A percentile compares a stretch with the other conserved stretches of the same genome.
Conservation (phyloP, 2,888 invertebrate species). For the Harmothoe impar region DNA sequence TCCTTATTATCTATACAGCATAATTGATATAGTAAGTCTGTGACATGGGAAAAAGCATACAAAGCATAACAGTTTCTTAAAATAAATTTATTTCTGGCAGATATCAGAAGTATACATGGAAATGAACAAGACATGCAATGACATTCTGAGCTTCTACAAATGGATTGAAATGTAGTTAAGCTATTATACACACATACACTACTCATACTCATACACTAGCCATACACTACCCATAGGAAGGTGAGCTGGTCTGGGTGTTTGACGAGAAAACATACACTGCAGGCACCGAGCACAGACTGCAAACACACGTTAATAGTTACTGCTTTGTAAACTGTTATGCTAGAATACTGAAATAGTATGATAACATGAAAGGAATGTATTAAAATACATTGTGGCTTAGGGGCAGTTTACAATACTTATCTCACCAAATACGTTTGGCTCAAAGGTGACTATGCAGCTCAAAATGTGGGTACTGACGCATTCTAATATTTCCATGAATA, state of each 20-base stretch:
- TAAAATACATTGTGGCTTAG: not conserved
- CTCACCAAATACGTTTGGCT: too few relatives aligned
- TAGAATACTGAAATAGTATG: not conserved
- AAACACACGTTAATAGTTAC: not conserved
- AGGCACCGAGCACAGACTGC: not conserved
- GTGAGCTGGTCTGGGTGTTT: not conserved
- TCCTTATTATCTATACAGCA: too few relatives aligned
- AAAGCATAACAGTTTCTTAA: too few relatives aligned
- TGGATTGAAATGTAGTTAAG: not conserved
- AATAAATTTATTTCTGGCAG: too few relatives aligned
- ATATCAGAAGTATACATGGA: too few relatives aligned
- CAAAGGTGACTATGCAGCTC: too few relatives aligned
- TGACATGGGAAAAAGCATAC: too few relatives aligned
- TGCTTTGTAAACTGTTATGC: not conserved
- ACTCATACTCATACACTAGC: not conserved
- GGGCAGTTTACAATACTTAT: too few relatives aligned
- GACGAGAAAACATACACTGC: not conserved
- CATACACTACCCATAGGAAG: not conserved
- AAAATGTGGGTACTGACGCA: too few relatives aligned
- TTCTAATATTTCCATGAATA: too few relatives aligned
- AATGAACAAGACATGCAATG: too few relatives aligned
- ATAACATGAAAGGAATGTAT: not conserved
- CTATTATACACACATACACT: not conserved
- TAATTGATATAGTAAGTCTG: too few relatives aligned
- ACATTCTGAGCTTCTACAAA: not conserved